Conservation (phyloP, 2,797 vertebrate genomes). For the Gastrophryne carolinensis region DNA sequence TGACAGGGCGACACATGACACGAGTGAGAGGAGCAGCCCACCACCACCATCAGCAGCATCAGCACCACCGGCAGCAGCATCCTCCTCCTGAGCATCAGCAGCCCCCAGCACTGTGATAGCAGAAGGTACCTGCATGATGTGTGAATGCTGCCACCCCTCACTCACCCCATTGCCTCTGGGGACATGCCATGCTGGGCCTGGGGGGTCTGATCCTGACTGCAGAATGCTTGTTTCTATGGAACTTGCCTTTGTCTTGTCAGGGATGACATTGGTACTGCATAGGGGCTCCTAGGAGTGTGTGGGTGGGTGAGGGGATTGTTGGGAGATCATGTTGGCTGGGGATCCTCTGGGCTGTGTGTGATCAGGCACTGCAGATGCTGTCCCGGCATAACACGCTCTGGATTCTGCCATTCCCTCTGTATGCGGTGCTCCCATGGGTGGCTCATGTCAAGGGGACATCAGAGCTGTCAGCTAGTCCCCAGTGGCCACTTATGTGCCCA, state of each 20-base stretch:
- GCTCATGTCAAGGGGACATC: background rate
- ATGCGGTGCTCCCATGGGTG: background rate
- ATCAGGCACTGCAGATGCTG: slow-evolving; percentile 32
- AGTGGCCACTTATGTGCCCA: background rate
- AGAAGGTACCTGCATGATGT: slow-evolving; percentile 47
- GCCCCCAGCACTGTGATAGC: slow-evolving; percentile 30
- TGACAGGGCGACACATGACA: slow-evolving; percentile 48
- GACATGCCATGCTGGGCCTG: slow-evolving; percentile 18
- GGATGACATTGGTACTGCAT: slow-evolving; percentile 3
- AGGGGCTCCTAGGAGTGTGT: background rate
- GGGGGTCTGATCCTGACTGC: no score
- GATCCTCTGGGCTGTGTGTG: background rate
- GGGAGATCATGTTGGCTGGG: background rate
- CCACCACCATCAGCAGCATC: no score
- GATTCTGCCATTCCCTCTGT: background rate
- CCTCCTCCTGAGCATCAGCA: no score
- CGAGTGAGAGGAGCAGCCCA: slow-evolving; percentile 38
- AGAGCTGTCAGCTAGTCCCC: background rate
- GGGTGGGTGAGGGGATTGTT: background rate
- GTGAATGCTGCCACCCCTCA: slow-evolving; percentile 3
- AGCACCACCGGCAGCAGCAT: no score
- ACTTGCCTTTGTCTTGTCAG: background rate
- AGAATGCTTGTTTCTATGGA: no score
- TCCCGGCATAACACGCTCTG: background rate
- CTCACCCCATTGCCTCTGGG: background rate